Evolutionary conservation across 2,113 vertebrate species (phyloP), one percentile per base, ranked within the genome.

Genomic region (Hypocryptadius cinnamomeus): DNA sequence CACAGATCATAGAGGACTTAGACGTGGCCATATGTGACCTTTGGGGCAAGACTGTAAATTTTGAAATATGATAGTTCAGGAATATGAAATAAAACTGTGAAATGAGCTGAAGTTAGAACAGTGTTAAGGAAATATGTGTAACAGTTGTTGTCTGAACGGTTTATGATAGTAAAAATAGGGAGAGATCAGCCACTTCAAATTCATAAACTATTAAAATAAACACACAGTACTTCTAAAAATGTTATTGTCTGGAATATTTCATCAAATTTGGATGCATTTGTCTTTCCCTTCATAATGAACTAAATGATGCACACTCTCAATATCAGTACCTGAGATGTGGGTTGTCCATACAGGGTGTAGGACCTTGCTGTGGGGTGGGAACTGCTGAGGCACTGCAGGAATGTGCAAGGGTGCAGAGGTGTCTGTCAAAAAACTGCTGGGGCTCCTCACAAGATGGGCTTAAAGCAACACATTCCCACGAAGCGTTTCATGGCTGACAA

Each of bases 1-100:
- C 93, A 35, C 84, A 59, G 57, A 82, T 85, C 83, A 85, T 85
- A 22, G 63, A 92, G 79, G 89, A 74, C 94, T 90, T 66, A 42
- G 1, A 15, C 8, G 18, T 79, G 89, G 35, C 87, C 16, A 0
- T 59, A 17, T 48, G 31, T 44, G 74, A 85, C 85, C 92, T 96
- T 89, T 69, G 47, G 54, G 77, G 87, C 59, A 35, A 50, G 47
- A 57, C 27, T 18, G 37, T 77, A 70, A 57, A 71, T 87, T 85
- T 19, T 64, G 64, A 80, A 82, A 45, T 78, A 14, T n/a, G 37
- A 15, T 59, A 47, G 33, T 57, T 79, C 84, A 88, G 72, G 42
- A 86, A 23, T 37, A 28, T 39, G 31, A 82, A 64, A 24, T n/a
- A 30, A 93, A 96, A 68, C 64, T 50, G 28, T 24, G n/a, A 71